Evolutionary conservation across 2,797 vertebrate genomes (phyloP).

Genomic region (Darevskia mixta): DNA sequence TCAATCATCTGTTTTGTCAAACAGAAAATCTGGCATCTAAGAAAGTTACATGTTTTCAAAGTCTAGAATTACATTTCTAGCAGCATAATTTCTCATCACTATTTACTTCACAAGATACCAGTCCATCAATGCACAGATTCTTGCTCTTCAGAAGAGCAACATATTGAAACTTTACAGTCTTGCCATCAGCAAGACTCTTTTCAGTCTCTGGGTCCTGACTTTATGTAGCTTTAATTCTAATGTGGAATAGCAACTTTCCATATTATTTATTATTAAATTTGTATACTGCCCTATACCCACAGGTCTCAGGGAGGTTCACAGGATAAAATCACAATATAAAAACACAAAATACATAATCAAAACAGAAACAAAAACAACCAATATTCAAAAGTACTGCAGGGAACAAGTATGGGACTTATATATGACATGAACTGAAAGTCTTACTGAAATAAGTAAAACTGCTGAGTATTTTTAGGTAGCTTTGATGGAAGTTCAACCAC

Average conservation of each 20-base stretch:
- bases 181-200: not conserved
- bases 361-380: too few species aligned
- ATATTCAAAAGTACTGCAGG: not conserved
- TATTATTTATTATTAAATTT: not conserved
- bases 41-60: constrained; percentile 38
- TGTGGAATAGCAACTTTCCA: not conserved
- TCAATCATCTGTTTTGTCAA: constrained; percentile 42
- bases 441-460: not conserved
- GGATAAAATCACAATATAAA: too few species aligned
- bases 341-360: too few species aligned
- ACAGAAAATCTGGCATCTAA: constrained; percentile 53
- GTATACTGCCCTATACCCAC: too few species aligned
- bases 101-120: constrained; percentile 58
- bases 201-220: not conserved
- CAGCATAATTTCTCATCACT: constrained; percentile 49
- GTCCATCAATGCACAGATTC: constrained; percentile 52
- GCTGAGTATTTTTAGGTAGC: not conserved
- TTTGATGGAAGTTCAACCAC: not conserved
- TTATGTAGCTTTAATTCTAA: constrained; percentile 3
- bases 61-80: constrained; percentile 55
- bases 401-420: not conserved
- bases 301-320: too few species aligned
- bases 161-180: constrained; percentile 46
- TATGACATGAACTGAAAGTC: not conserved
- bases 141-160: constrained; percentile 24